phyloP scores from a whole-genome alignment of 2,797 vertebrate genomes.

The Discoglossus pictus region DNA sequence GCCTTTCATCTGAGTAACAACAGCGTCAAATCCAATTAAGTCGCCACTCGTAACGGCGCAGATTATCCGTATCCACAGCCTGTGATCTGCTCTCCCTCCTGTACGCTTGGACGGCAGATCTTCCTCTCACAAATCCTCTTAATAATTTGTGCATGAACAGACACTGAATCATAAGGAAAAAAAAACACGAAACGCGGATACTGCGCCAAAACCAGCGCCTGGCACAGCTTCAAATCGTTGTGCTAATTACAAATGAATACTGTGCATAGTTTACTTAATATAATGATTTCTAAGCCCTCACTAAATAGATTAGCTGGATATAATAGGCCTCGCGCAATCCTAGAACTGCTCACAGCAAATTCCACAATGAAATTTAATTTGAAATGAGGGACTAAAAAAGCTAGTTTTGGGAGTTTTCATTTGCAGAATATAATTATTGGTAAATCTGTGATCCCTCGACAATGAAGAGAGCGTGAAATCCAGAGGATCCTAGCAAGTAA shows the following conservation, averaged over 20 bases:
- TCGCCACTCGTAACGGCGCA: neutral
- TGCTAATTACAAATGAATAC: conserved; percentile 14
- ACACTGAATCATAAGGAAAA: conserved; percentile 21
- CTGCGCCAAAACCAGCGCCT: neutral
- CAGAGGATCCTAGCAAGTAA: too few relatives aligned
- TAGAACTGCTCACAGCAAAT: too few relatives aligned
- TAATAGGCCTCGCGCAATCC: neutral
- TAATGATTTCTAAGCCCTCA: neutral
- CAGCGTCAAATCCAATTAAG: conserved; percentile 29
- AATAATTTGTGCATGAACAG: conserved; percentile 16
- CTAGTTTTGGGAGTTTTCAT: too few relatives aligned
- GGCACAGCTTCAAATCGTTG: conserved; percentile 2
- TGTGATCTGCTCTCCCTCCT: conserved; percentile 1
- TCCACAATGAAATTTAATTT: too few relatives aligned
- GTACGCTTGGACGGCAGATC: neutral
- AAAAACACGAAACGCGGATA: neutral
- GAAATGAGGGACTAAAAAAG: too few relatives aligned
- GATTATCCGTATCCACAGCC: conserved; percentile 10
- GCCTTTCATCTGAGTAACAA: conserved; percentile 20
- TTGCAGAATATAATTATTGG: too few relatives aligned
- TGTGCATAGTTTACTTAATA: conserved; percentile 1
- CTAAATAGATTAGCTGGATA: conserved; percentile 5
- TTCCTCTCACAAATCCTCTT: neutral
- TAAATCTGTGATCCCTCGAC: too few relatives aligned
- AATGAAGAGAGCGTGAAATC: too few relatives aligned